These are phyloP conservation scores for Rhamnusium bicolor DNA, from an alignment of 2,888 invertebrate genomes.

Conservation along the genomic window DNA sequence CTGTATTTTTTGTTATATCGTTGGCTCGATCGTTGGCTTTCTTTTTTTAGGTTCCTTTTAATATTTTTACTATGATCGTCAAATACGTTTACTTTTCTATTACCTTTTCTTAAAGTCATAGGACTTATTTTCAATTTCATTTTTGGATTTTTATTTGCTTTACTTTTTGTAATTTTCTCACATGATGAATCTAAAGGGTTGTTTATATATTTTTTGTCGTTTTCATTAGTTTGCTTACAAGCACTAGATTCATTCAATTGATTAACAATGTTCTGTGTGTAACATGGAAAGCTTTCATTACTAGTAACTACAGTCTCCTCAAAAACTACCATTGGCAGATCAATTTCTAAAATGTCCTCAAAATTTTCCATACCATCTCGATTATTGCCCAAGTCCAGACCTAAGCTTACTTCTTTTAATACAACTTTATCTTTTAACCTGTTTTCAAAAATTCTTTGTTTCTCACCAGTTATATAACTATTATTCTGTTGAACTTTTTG, in stretches of 20 bases:
- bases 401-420: background rate
- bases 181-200: background rate
- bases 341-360: background rate
- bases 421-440: background rate
- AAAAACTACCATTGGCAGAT: background rate
- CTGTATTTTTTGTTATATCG: background rate
- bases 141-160: background rate
- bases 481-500: background rate
- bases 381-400: background rate
- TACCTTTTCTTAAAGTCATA: constrained; percentile 8
- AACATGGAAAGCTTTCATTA: background rate
- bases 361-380: background rate
- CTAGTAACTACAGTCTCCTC: background rate
- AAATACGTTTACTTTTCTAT: background rate
- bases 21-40: background rate
- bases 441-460: background rate
- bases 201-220: background rate
- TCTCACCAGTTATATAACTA: background rate
- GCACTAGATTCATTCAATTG: background rate
- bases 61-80: background rate
- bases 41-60: background rate
- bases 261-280: background rate
- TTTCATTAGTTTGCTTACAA: background rate
- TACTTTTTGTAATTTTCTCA: background rate
- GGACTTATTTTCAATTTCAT: background rate